Evolutionary conservation across 2,888 invertebrate species (phyloP), one percentile per base, ranked within the genome.

Genomic region (Linnaemya vulpina): DNA sequence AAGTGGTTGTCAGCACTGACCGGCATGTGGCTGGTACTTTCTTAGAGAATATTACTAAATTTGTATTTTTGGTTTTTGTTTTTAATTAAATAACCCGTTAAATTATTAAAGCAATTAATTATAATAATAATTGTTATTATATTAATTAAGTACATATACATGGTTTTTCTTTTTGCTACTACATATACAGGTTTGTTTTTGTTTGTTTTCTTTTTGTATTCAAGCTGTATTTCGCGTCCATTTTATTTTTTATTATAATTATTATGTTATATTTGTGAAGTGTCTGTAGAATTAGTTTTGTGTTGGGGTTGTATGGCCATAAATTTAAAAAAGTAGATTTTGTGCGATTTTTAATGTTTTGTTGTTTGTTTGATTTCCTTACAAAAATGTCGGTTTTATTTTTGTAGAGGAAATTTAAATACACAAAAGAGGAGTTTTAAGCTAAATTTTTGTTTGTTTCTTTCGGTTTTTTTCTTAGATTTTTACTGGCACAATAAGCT

Each of bases 401-500:
- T 46, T 30, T 68, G 9, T 40, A 3, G n/a, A 55, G 38, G 20
- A 40, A n/a, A 30, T 9, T 9, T 17, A n/a, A 38, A n/a, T 53
- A 51, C 38, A 63, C 17, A 82, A 63, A 71, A 40, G n/a, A n/a
- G 46, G 46, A 15, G 3, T 70, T 79, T 53, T n/a, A 78, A 51
- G 60, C 67, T 35, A 68, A 53, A 25, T 38, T 49, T 49, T 67
- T 49, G 62, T 17, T 60, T 65, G 46, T 49, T 25, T 38, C 2
- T 67, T 65, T 71, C 5, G 5, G 2, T 30, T 2, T 30, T 30
- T 30, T 30, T 30, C 30, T 30, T 40, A 13, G 13, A 13, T 51
- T 75, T 65, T 71, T 13, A 13, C 60, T 73, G 63, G 49, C 77
- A 79, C 74, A 15, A 53, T 80, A 80, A 84, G 84, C 80, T 84